Evolutionary conservation across 2,797 vertebrate genomes (phyloP), one percentile per base, ranked within the genome.

Genomic region (Danio choprae): DNA sequence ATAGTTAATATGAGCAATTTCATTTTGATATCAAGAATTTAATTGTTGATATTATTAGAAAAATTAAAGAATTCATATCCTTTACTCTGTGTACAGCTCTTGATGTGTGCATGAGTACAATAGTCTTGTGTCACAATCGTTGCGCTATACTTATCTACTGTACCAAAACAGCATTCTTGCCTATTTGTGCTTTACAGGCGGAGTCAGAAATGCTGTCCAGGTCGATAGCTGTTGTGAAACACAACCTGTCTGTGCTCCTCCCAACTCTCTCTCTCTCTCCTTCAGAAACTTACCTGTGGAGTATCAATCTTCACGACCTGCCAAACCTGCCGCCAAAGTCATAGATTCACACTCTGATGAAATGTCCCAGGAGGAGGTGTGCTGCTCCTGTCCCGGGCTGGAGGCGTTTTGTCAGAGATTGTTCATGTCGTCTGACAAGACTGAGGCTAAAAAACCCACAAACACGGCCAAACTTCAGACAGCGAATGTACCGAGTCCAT

Each of bases 331-430:
- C 53, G 15, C 22, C 18, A 2, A 6, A 36, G 18, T 38, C 13
- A 72, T 48, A 13, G 38, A 36, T 53, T 64, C 7, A 58, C 1
- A 69, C 36, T 64, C 41, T 46, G 46, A 73, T 74, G 60, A 73
- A 67, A 80, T 80, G 78, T 74, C 15, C 8, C 8, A 55, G 41
- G 53, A 65, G 20, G 29, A n/a, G 29, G 29, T 29, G 40, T 46
- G 70, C 60, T 58, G 60, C 22, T 41, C 50, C 60, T 80, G 78
- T 38, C 68, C 46, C 7, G 7, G 15, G 20, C 38, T 80, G 3
- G 11, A 22, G 50, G 60, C 51, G 40, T 6, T 80, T 46, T 41
- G n/a, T 20, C 22, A 38, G 6, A 65, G 67, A 63, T 67, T 74
- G 8, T 80, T 50, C 7, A 46, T 53, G 0, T 38, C 43, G 43